Evolutionary conservation across 2,113 vertebrate genomes (phyloP).

Genomic region (Fulica atra): DNA sequence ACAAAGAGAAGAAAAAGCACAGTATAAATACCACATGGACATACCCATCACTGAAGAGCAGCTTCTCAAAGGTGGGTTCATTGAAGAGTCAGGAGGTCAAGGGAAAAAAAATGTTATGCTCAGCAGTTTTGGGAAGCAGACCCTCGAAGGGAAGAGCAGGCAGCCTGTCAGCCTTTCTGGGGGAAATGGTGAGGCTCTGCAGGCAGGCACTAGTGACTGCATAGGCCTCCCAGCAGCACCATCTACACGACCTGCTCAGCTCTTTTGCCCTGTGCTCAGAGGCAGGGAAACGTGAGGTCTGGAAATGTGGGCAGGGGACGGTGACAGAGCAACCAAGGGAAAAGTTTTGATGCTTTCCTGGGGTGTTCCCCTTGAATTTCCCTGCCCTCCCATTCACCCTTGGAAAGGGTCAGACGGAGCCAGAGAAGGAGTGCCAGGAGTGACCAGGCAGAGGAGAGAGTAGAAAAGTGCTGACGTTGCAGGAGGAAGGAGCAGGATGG

Average conservation of each 20-base stretch:
- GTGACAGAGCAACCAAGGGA: background rate
- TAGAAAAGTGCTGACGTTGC: background rate
- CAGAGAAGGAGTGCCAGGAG: background rate
- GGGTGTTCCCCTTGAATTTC: background rate
- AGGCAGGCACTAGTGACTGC: background rate
- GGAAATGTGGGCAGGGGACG: background rate
- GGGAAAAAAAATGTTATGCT: background rate
- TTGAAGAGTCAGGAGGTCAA: background rate
- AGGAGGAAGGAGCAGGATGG: accelerated
- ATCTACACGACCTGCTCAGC: background rate
- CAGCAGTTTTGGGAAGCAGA: background rate
- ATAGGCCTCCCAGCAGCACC: background rate
- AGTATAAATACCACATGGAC: background rate
- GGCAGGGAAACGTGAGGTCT: background rate
- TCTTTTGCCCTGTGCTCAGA: background rate
- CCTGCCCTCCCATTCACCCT: accelerated
- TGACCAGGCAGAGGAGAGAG: background rate
- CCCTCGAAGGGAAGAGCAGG: background rate
- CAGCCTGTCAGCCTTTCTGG: background rate
- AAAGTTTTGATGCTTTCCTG: background rate
- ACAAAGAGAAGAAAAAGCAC: background rate
- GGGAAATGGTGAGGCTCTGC: background rate
- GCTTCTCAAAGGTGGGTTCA: background rate
- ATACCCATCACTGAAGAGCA: background rate
- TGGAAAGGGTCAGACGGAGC: background rate